Evolutionary conservation across 1,140 invertebrate genomes (phyloP).

Genomic region (Battus philenor): DNA sequence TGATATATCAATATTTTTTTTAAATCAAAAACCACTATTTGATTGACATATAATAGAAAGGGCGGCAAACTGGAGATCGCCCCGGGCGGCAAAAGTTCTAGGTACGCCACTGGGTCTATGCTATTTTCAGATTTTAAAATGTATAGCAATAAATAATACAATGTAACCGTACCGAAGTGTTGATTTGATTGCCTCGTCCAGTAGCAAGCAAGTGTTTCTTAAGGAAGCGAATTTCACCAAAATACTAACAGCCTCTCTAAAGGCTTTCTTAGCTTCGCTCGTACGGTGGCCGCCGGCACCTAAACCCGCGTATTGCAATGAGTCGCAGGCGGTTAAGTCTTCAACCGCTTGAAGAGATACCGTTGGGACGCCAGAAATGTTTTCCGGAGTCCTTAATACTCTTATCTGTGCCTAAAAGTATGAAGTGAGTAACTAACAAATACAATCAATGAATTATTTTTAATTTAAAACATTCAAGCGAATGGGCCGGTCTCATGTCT

Average conservation of each 20-base stretch:
- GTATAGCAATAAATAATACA: not conserved
- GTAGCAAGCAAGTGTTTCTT: slow-evolving; percentile 50
- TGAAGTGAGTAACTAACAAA: too few relatives aligned
- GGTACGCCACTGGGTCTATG: too few relatives aligned
- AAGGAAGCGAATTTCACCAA: slow-evolving; percentile 63
- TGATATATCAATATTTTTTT: too few relatives aligned
- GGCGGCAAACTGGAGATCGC: too few relatives aligned
- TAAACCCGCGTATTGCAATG: slow-evolving; percentile 50
- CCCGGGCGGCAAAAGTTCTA: too few relatives aligned
- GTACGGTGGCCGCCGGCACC: slow-evolving; percentile 62
- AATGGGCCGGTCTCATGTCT: too few relatives aligned
- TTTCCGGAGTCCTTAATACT: slow-evolving; percentile 51
- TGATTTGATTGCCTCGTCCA: slow-evolving; percentile 50
- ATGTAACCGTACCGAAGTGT: slow-evolving; percentile 51
- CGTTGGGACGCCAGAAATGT: slow-evolving; percentile 60
- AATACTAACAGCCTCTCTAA: slow-evolving; percentile 47
- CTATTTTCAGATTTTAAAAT: too few relatives aligned
- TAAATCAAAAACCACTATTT: too few relatives aligned
- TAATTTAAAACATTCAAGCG: too few relatives aligned
- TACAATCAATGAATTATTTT: not conserved
- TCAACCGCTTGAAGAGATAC: slow-evolving; percentile 47
- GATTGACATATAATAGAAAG: too few relatives aligned
- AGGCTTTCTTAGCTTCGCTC: slow-evolving; percentile 58
- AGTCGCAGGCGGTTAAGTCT: slow-evolving; percentile 36
- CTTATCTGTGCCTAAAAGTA: slow-evolving; percentile 55